Evolutionary conservation across 1,140 invertebrate genomes (phyloP).

Genomic region (Drosophila rufa): DNA sequence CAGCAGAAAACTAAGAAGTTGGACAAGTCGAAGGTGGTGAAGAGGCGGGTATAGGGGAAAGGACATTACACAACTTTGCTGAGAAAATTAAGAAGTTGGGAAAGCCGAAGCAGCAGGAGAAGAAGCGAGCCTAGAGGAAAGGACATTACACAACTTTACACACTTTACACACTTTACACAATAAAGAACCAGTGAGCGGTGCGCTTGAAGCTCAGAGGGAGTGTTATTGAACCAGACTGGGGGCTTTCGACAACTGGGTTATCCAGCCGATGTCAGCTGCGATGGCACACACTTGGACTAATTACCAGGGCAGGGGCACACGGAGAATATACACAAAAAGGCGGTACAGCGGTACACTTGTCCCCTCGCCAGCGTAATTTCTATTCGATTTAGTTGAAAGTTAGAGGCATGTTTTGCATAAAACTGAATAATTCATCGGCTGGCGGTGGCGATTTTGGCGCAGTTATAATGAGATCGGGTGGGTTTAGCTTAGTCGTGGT

Average conservation of each 20-base stretch:
- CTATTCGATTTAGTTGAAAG: slow-evolving; percentile 41
- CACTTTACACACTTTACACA: too few relatives aligned
- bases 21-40: neutral
- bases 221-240: slow-evolving; percentile 37
- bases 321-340: slow-evolving; percentile 2
- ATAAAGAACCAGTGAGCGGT: too few relatives aligned
- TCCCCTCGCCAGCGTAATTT: slow-evolving; percentile 52
- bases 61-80: too few relatives aligned
- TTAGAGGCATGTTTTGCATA: slow-evolving; percentile 57
- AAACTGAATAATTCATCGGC: slow-evolving; percentile 68
- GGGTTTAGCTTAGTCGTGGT: slow-evolving; percentile 44
- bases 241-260: slow-evolving; percentile 44
- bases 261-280: slow-evolving; percentile 34
- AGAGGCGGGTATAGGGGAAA: neutral
- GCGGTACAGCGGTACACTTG: slow-evolving; percentile 4
- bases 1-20: neutral
- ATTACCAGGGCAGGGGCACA: slow-evolving; percentile 54
- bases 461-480: slow-evolving; percentile 53
- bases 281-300: slow-evolving; percentile 63
- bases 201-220: neutral
- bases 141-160: too few relatives aligned
- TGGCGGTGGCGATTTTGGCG: slow-evolving; percentile 28
- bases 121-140: neutral
- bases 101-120: neutral
- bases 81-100: neutral